Base-by-base conservation (phyloP, 2,797 vertebrate species). In the Eupleurogrammus muticus region DNA sequence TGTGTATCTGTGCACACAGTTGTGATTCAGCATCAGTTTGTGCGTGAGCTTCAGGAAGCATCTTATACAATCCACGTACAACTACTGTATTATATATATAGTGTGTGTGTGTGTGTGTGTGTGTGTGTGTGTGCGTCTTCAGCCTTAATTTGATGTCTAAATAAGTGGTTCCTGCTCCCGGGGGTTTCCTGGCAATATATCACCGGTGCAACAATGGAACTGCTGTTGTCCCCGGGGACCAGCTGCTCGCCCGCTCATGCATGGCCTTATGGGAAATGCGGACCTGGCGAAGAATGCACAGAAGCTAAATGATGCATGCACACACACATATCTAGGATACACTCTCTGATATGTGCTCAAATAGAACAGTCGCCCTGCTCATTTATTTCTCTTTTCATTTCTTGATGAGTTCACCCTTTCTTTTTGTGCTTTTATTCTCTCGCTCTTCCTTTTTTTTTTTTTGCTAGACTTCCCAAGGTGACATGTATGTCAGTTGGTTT, bases 111-210 rank as follows among this genome's bases (percentile, higher is more conserved):
- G 49, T 49, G 35, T 66, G 67, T 78, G 65, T 62, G 67, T 71
- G 42, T 61, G 65, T 59, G 47, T 55, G 58, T 57, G 46, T 73
- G 80, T 58, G 74, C 66, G 44, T 80, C 71, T 88, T 79, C 78
- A 90, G 83, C 81, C 85, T 87, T 92, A 91, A 92, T 93, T 92
- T 93, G 90, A 93, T 92, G 90, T 93, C 86, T 93, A 92, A 92
- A 93, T 93, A 92, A 91, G 85, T 91, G 90, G 84, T 84, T 84
- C 71, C 83, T 86, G 75, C 84, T 88, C 86, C 75, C 68, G 23
- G 81, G 86, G 85, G 76, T 81, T 89, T 80, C 73, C 76, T 66
- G 75, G 88, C 84, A 84, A 92, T 91, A 89, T 78, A 92, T 92
- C 92, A 91, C 81, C 1, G 48, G 57, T 4, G 71, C 81, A 91